Percentiles rank a stretch among this genome's conserved stretches.
Evolutionary conservation across 2,113 vertebrate species (phyloP).

Genomic region (Indicator indicator): DNA sequence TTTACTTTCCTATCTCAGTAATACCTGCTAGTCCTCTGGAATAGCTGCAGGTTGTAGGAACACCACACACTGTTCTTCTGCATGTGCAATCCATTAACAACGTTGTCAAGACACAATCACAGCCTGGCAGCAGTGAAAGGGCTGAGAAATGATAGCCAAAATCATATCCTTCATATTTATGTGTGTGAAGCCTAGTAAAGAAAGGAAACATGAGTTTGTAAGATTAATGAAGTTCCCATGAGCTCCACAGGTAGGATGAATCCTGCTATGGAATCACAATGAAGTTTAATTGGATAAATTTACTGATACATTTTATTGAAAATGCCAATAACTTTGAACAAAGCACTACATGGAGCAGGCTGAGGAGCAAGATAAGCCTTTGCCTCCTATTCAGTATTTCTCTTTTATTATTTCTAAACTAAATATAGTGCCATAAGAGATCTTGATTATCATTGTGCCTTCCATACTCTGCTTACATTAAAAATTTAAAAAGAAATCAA

Average conservation of each 20-base stretch:
- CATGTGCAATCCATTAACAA: background rate
- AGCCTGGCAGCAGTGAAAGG: background rate
- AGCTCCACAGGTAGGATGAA: background rate
- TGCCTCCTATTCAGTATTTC: background rate
- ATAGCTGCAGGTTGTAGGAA: background rate
- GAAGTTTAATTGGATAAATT: constrained; percentile 26
- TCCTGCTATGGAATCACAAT: background rate
- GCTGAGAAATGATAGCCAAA: background rate
- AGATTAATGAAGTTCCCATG: background rate
- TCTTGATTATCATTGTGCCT: background rate
- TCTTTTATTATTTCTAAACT: constrained; percentile 39
- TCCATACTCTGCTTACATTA: constrained; percentile 19
- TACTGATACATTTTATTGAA: background rate
- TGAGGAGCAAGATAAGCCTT: constrained; percentile 22
- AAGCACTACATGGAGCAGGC: background rate
- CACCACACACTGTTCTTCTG: accelerated
- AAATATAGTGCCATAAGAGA: constrained; percentile 14
- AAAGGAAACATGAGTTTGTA: background rate
- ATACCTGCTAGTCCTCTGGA: no score
- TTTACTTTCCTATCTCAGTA: background rate
- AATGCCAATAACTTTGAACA: background rate
- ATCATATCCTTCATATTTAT: background rate
- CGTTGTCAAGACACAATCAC: background rate
- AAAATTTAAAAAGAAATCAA: background rate
- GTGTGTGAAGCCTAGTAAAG: background rate